phyloP scores from a whole-genome alignment of 2,888 invertebrate species.

The Apamea epomidion region DNA sequence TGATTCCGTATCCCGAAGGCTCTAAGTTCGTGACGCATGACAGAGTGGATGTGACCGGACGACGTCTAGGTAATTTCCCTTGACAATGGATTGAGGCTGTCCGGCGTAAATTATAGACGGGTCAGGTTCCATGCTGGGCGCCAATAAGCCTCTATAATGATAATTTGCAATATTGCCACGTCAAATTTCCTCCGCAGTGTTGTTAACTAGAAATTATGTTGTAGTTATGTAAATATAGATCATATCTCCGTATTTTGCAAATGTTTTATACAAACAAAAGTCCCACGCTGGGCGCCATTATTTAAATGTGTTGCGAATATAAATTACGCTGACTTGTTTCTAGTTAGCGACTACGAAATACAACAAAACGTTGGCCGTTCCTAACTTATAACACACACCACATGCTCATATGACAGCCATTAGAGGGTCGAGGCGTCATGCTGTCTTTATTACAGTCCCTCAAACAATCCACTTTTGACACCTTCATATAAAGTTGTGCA shows the following conservation, averaged over 20 bases:
- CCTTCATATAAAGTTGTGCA: conserved; percentile 42
- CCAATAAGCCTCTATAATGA: conserved; percentile 62
- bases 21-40: conserved; percentile 60
- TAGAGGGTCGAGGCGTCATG: conserved; percentile 50
- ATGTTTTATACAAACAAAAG: conserved; percentile 17
- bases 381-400: conserved; percentile 32
- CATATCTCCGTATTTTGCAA: conserved; percentile 5
- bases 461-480: conserved; percentile 61
- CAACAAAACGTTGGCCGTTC: conserved; percentile 38
- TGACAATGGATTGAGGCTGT: conserved; percentile 69
- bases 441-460: conserved; percentile 55
- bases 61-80: conserved; percentile 75
- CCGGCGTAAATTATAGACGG: conserved; percentile 61
- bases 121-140: conserved; percentile 66
- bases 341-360: conserved; percentile 17
- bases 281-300: conserved; percentile 61
- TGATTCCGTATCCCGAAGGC: conserved; percentile 54
- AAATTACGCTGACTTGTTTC: conserved; percentile 30
- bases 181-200: conserved; percentile 20
- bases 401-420: conserved; percentile 48
- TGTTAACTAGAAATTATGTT: conserved; percentile 12
- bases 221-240: conserved; percentile 1
- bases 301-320: conserved; percentile 26
- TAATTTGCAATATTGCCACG: conserved; percentile 34
- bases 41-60: conserved; percentile 67